Base-by-base conservation (phyloP, 2,888 invertebrate species). In the Boloria euphrosyne region DNA sequence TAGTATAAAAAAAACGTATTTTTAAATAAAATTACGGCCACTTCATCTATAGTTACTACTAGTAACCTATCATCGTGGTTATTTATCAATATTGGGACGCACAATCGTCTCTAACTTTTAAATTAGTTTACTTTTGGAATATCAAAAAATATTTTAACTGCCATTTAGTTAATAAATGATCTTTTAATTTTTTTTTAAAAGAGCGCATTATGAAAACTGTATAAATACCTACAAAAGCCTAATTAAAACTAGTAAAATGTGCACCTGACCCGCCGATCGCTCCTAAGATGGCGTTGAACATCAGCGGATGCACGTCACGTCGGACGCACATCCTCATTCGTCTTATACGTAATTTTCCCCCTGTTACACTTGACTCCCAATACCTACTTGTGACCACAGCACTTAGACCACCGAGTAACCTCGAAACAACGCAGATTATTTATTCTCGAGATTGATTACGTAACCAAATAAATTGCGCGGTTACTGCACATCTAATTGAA, bases 281-380 rank as follows among this genome's bases (percentile, higher is more conserved):
- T 80, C 80, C 81, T 79, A 81, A 84, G 81, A 85, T 80, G 84
- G 84, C 78, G 79, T 76, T 78, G 70, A 66, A 68, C 38, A 13
- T 47, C 57, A 51, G 65, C 86, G 87, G 89, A 88, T 79, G 78
- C 81, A 79, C 89, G 87, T 90, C 89, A 87, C 82, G 77, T 84
- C 84, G 83, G 84, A 87, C 88, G 88, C 83, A 87, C 87, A 86
- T 89, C 88, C 90, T 86, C 82, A 76, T 80, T 68, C 68, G 58
- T 66, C 82, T 81, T 78, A 76, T 80, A 82, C 80, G 80, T 83
- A 84, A 83, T 86, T 85, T 82, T 82, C 80, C 79, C 80, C 80
- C 81, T 83, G 85, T 85, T 83, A 85, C 79, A 80, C 81, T 79
- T 53, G 62, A 67, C 65, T 69, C 60, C 76, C 61, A 59, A 66